Conservation (phyloP, 2,113 vertebrate genomes). For the Zosterops lateralis region DNA sequence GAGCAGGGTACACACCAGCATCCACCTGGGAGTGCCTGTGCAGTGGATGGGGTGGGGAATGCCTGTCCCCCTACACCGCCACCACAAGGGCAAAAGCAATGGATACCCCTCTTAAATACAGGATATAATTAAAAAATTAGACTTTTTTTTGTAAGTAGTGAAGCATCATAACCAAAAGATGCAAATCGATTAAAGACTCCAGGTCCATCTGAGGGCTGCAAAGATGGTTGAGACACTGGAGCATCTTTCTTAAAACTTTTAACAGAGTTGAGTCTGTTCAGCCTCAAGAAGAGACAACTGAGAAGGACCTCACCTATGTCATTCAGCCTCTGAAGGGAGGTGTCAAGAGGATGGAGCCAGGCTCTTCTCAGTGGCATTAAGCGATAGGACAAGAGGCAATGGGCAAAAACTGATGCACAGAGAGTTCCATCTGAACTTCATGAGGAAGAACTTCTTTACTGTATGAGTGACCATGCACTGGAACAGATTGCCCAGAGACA, state of each 20-base stretch:
- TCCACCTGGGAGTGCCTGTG: neutral
- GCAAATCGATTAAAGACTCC: neutral
- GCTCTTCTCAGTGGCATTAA: accelerated
- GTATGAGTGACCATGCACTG: accelerated
- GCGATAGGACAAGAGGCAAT: neutral
- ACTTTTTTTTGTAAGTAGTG: neutral
- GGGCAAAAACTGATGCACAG: neutral
- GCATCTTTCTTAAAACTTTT: neutral
- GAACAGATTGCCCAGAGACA: neutral
- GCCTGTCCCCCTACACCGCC: neutral
- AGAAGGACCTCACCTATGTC: neutral
- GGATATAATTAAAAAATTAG: too few species aligned
- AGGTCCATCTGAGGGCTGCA: neutral
- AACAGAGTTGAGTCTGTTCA: neutral
- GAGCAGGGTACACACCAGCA: neutral
- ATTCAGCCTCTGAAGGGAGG: neutral
- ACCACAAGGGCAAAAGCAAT: neutral
- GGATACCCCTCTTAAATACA: neutral
- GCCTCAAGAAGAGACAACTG: accelerated
- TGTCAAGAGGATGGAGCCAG: neutral
- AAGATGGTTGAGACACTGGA: neutral
- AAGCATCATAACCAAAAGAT: neutral
- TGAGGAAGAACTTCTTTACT: neutral
- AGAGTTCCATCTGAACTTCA: neutral
- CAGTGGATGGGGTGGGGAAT: neutral